A percentile compares a stretch with the other conserved stretches of the same genome.
These are phyloP conservation scores for Microtus richardsoni DNA, from an alignment of 2,113 vertebrate species.

Conservation along the genomic window DNA sequence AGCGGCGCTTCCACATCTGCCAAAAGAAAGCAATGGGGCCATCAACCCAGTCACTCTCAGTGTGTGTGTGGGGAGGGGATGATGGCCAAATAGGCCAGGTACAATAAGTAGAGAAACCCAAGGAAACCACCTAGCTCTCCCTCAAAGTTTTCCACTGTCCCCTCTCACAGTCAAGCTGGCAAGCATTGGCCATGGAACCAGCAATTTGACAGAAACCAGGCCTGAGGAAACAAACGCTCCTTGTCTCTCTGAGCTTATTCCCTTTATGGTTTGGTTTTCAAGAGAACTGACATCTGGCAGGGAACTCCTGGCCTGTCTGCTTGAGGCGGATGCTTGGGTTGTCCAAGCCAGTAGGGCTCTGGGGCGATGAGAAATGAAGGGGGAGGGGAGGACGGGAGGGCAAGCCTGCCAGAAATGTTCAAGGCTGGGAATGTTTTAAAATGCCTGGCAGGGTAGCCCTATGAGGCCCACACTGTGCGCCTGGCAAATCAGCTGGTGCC, in stretches of 20 bases:
- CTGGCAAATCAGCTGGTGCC: conserved; percentile 8
- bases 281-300: conserved; percentile 75
- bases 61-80: rapidly evolving
- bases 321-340: conserved; percentile 69
- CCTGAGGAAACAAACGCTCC: conserved; percentile 67
- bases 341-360: conserved; percentile 49
- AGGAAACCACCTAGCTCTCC: neutral
- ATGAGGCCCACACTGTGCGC: conserved; percentile 39
- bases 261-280: conserved; percentile 75
- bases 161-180: neutral
- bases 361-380: conserved; percentile 57
- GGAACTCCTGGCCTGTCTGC: conserved; percentile 66
- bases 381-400: conserved; percentile 12
- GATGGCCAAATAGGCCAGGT: neutral
- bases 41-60: neutral
- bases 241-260: conserved; percentile 66
- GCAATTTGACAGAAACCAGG: conserved; percentile 64
- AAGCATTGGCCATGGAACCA: neutral
- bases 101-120: neutral
- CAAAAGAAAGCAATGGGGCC: neutral
- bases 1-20: conserved; percentile 93
- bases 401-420: conserved; percentile 61
- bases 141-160: neutral
- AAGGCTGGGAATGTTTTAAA: conserved; percentile 65
- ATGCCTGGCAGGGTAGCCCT: conserved; percentile 60